Conservation (phyloP, 2,113 vertebrate genomes). For the Platycercus adscitus region DNA sequence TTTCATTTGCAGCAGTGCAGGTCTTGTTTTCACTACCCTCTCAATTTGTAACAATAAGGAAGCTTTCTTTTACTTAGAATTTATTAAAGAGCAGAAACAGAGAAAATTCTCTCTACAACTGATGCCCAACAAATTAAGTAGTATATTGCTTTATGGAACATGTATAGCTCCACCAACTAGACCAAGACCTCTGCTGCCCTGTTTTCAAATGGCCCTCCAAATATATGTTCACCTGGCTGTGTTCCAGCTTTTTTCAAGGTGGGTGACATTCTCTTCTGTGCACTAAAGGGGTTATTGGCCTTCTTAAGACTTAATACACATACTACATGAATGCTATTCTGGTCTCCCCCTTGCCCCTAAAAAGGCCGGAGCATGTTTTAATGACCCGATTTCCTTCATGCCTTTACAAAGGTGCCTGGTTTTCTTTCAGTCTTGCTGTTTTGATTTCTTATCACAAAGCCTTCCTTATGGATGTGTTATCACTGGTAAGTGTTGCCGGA, state of each 20-base stretch:
- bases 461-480: neutral
- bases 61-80: slow-evolving; percentile 6
- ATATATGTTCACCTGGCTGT: neutral
- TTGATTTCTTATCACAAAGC: neutral
- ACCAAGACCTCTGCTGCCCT: neutral
- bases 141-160: neutral
- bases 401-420: neutral
- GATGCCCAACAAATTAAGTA: neutral
- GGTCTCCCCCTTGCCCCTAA: neutral
- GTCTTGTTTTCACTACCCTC: neutral
- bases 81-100: neutral
- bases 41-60: neutral
- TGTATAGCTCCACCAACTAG: neutral
- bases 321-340: accelerated
- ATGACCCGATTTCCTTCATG: neutral
- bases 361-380: neutral
- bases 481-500: neutral
- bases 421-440: neutral
- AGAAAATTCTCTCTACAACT: neutral
- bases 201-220: neutral
- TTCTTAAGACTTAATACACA: neutral
- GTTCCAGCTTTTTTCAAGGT: neutral
- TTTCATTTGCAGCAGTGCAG: slow-evolving; percentile 13
- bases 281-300: neutral
- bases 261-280: neutral